Evolutionary conservation across 2,113 vertebrate species (phyloP), one percentile per base, ranked within the genome.

Genomic region (Macaca mulatta): DNA sequence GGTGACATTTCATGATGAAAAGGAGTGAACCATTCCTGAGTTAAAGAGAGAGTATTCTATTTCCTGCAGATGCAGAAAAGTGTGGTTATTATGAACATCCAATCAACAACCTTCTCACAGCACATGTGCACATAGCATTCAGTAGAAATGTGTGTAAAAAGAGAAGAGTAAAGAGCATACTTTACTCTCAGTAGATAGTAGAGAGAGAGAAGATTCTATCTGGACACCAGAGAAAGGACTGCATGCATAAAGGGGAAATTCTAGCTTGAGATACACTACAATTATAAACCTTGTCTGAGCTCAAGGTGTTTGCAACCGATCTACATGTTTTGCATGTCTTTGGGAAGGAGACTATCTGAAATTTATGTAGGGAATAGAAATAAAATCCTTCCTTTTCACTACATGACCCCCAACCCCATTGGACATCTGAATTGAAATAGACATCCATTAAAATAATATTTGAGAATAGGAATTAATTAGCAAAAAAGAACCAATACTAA

Each of bases 381-480:
- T 64, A 10, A 81, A 92, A 74, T 57, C 11, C 8, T 96, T 72
- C 14, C 27, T 82, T 90, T 1, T 22, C 17, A 32, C 18, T 84
- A 3, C 4, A 12, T 64, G 43, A 23, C 84, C 12, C 0, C 8
- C 13, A 69, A 70, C 3, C 3, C 74, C 25, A 69, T 40, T 18
- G 77, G 43, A 35, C 17, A 23, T 55, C 45, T 89, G 23, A 13
- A 22, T 91, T 89, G 45, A 48, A 75, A n/a, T 32, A 91, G 9
- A 43, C 2, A 86, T 13, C 35, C 38, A 74, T 74, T 85, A 81
- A 77, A 27, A 40, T 10, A 67, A 57, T 59, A 22, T 70, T 93
- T 88, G 16, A 87, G 20, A 79, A 96, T 95, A 90, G 45, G 30
- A 70, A 89, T 94, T 82, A 90, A 18, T 52, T 89, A 81, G 23